phyloP scores from a whole-genome alignment of 2,113 vertebrate genomes.

The Corydoras sp. region DNA sequence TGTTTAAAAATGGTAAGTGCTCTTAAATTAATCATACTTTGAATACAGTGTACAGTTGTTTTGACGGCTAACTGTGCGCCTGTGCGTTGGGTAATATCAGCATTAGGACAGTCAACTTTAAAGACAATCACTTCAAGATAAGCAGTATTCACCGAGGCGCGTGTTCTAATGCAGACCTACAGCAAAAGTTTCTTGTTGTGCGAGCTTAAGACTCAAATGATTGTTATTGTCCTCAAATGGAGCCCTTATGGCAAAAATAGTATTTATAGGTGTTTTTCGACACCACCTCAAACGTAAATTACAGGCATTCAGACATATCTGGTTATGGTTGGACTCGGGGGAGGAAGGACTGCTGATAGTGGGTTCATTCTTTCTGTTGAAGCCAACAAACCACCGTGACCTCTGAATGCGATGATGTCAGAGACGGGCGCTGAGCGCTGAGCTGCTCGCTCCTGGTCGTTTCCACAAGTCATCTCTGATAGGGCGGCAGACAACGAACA shows the following conservation, averaged over 20 bases:
- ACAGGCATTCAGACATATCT: constrained; percentile 13
- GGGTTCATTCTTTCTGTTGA: constrained; percentile 9
- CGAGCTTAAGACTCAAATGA: constrained; percentile 30
- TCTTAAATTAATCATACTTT: not conserved
- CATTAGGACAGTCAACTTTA: not conserved
- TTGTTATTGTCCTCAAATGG: constrained; percentile 28
- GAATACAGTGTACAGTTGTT: not conserved
- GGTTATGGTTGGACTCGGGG: constrained; percentile 19
- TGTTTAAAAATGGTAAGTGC: not conserved
- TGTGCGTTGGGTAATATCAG: constrained; percentile 3
- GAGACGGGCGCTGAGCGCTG: not conserved
- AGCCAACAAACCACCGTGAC: constrained; percentile 9
- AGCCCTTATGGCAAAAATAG: constrained; percentile 29
- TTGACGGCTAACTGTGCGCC: too few relatives aligned
- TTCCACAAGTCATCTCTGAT: constrained; percentile 15
- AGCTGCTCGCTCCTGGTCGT: not conserved
- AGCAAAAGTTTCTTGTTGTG: constrained; percentile 30
- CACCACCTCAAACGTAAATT: constrained; percentile 29
- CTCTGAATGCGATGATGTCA: constrained; percentile 16
- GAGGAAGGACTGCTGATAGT: constrained; percentile 2
- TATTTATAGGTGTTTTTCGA: constrained; percentile 31
- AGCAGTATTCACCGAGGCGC: not conserved
- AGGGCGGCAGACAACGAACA: constrained; percentile 8
- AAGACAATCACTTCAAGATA: not conserved
- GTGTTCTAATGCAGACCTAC: not conserved